Evolutionary conservation across 2,797 vertebrate species (phyloP).

Genomic region (Eulemur albifrons): DNA sequence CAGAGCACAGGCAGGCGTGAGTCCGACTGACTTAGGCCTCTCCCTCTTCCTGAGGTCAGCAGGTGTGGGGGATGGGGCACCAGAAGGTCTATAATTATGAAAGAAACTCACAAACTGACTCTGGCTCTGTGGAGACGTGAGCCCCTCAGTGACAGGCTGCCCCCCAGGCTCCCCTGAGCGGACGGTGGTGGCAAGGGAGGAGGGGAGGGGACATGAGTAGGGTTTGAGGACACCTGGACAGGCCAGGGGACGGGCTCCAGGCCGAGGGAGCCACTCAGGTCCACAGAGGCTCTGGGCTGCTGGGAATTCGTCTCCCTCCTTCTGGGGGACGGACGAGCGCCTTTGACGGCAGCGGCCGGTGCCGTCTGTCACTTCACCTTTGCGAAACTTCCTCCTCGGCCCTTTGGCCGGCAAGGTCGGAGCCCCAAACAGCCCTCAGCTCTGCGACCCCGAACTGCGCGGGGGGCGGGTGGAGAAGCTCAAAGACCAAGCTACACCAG

Average conservation of each 20-base stretch:
- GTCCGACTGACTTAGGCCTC: too few relatives aligned
- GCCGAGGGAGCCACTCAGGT: accelerated
- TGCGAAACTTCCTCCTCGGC: background rate
- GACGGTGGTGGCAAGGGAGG: accelerated
- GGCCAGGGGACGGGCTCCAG: accelerated
- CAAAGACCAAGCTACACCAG: background rate
- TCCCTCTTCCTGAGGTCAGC: background rate
- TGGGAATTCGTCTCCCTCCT: accelerated
- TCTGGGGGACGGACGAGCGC: accelerated
- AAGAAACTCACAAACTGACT: accelerated
- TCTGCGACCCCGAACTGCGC: background rate
- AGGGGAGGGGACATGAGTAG: background rate
- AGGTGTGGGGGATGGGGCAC: accelerated
- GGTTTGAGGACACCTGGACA: background rate
- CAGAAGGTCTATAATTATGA: background rate
- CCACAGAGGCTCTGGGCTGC: background rate
- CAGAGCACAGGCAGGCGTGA: background rate
- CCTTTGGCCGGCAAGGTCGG: too few relatives aligned
- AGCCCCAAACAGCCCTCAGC: background rate
- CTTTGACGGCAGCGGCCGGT: accelerated
- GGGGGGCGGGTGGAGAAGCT: background rate
- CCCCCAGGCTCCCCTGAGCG: background rate
- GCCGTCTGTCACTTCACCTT: background rate
- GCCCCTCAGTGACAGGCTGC: background rate
- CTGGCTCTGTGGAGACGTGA: background rate